phyloP scores from a whole-genome alignment of 2,113 vertebrate genomes.

The Boleophthalmus pectinirostris region DNA sequence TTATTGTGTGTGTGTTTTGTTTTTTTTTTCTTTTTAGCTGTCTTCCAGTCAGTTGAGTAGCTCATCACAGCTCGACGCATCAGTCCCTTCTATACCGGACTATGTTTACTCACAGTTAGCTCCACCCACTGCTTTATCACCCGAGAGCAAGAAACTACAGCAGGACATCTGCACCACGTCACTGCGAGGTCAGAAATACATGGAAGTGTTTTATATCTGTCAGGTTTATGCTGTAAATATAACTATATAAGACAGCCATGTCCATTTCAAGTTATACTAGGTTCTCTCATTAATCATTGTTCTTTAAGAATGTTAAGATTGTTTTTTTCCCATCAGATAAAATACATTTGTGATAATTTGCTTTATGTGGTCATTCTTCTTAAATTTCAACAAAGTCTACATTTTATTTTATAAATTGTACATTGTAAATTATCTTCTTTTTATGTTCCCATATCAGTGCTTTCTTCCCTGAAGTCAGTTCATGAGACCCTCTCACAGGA shows the following conservation, averaged over 20 bases:
- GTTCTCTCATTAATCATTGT: too few relatives aligned
- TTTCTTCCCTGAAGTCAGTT: conserved; percentile 70
- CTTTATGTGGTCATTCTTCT: too few relatives aligned
- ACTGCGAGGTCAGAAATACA: conserved; percentile 50
- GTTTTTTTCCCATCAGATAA: too few relatives aligned
- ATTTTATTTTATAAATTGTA: neutral
- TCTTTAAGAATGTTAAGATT: too few relatives aligned
- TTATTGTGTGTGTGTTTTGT: too few relatives aligned
- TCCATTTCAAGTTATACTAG: too few relatives aligned
- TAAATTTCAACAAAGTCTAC: neutral
- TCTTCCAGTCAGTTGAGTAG: conserved; percentile 65
- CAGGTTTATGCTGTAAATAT: neutral
- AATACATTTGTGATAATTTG: too few relatives aligned
- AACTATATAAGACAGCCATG: too few relatives aligned
- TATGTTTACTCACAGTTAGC: conserved; percentile 84
- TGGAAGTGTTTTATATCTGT: neutral
- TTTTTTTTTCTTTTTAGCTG: conserved; percentile 48
- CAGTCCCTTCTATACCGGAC: conserved; percentile 88
- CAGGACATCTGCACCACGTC: conserved; percentile 87
- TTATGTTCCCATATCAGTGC: conserved; percentile 59
- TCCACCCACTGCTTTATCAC: conserved; percentile 68
- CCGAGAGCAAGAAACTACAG: conserved; percentile 86
- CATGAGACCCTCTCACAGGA: conserved; percentile 75
- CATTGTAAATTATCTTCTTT: neutral
- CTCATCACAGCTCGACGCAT: conserved; percentile 75